These are phyloP conservation scores for Poliocrania exsul DNA, from an alignment of 2,797 vertebrate species.

Conservation along the genomic window DNA sequence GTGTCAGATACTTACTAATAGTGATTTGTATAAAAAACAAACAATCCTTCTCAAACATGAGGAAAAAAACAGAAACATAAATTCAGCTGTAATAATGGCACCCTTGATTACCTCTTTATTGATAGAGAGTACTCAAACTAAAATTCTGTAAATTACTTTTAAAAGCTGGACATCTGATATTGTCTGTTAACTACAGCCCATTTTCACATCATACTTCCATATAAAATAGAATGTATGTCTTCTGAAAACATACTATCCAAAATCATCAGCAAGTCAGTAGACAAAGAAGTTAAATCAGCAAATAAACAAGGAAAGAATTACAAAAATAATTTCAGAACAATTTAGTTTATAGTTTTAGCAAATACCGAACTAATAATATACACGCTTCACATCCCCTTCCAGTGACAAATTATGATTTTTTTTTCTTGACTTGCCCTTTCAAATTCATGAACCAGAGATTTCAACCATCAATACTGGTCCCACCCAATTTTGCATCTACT, in stretches of 20 bases:
- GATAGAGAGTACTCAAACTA: not conserved
- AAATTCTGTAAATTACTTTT: not conserved
- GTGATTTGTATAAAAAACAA: not conserved
- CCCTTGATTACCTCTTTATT: not conserved
- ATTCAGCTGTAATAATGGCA: not conserved
- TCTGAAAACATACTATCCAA: not conserved
- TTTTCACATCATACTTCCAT: not conserved
- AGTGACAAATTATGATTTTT: not conserved
- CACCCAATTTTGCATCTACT: not conserved
- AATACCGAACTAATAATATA: not conserved
- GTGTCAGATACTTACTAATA: not conserved
- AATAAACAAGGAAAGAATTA: not conserved
- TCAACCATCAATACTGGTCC: fast-evolving
- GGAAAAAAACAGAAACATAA: not conserved
- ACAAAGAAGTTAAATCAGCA: not conserved
- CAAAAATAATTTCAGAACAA: not conserved
- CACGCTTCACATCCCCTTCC: not conserved
- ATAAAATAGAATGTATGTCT: not conserved
- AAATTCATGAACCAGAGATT: not conserved
- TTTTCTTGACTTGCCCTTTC: not conserved
- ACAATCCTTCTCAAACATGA: not conserved
- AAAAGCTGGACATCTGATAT: not conserved
- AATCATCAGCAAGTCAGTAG: not conserved
- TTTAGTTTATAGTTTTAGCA: not conserved
- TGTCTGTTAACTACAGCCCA: not conserved